Conservation (phyloP, 2,797 vertebrate genomes). For the Lophius americanus region DNA sequence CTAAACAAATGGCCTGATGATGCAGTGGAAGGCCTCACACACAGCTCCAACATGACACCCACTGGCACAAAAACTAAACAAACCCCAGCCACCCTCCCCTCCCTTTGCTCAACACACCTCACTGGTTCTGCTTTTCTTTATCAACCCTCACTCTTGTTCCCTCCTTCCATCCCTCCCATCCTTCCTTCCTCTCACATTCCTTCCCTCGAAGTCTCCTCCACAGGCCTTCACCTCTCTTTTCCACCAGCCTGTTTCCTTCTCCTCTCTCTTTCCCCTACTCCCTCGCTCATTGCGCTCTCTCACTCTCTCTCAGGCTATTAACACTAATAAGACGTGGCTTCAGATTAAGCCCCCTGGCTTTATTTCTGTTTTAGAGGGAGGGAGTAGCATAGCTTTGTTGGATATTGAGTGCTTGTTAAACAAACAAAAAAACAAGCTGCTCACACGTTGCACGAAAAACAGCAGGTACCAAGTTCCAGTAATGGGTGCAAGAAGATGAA, state of each 20-base stretch:
- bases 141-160: constrained; percentile 39
- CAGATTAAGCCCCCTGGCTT: constrained; percentile 57
- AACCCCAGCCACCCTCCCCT: constrained; percentile 28
- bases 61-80: constrained; percentile 61
- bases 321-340: constrained; percentile 63
- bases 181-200: constrained; percentile 43
- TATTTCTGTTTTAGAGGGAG: constrained; percentile 61
- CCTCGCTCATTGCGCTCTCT: constrained; percentile 16
- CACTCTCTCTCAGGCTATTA: constrained; percentile 41
- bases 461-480: constrained; percentile 50
- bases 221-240: constrained; percentile 45
- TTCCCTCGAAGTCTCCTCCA: constrained; percentile 35
- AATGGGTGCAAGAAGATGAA: constrained; percentile 42
- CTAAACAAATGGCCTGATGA: constrained; percentile 45
- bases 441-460: constrained; percentile 46
- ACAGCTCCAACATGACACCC: constrained; percentile 46
- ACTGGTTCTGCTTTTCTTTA: constrained; percentile 33
- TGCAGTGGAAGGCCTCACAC: constrained; percentile 53
- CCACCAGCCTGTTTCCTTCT: constrained; percentile 20
- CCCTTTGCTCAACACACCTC: constrained; percentile 22
- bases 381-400: constrained; percentile 57
- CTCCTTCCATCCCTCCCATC: constrained; percentile 29
- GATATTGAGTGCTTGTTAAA: constrained; percentile 59
- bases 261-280: constrained; percentile 14
- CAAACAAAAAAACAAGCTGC: constrained; percentile 36